Base-by-base conservation (phyloP, 2,888 invertebrate genomes). In the Xestia c-nigrum region DNA sequence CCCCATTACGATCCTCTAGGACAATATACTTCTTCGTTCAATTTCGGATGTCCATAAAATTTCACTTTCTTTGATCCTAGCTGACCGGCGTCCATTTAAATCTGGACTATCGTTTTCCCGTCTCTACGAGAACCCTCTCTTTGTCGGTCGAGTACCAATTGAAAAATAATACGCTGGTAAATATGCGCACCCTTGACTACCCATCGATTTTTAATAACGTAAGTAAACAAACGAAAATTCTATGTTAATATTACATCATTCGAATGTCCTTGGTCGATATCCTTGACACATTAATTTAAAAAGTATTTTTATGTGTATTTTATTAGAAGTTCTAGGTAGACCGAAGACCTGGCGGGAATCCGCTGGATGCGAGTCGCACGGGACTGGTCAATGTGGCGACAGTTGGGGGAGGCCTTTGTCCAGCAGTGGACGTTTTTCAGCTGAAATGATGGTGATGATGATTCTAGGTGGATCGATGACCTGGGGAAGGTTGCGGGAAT, bases 1-100 rank as follows among this genome's bases (percentile, higher is more conserved):
- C 72, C 40, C 70, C 40, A 72, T 72, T 67, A 74, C 57, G 64
- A 31, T 38, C 46, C 71, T 85, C 67, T 65, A 68, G 64, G 75
- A 80, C 80, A 76, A 31, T 31, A 31, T 31, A 31, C 31, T 85
- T 73, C 72, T 76, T 77, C 76, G 67, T 65, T 64, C 66, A 66
- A 78, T 80, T 87, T 70, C 71, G 61, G 65, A 68, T 72, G 78
- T 83, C 83, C 81, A 87, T 87, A 87, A 87, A 86, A 78, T 83
- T 86, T 87, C 88, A 87, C 87, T 87, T 86, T 81, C 86, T 81
- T 80, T 84, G 88, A 86, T 83, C 81, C 81, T 78, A 12, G 16
- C 46, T 24, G 65, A 81, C 81, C 81, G 78, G 74, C 70, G 59
- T 70, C 81, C 79, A 70, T 84, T 86, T 81, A 78, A 83, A 86